Evolutionary conservation across 2,797 vertebrate species (phyloP).

Genomic region (Gastrophryne carolinensis): DNA sequence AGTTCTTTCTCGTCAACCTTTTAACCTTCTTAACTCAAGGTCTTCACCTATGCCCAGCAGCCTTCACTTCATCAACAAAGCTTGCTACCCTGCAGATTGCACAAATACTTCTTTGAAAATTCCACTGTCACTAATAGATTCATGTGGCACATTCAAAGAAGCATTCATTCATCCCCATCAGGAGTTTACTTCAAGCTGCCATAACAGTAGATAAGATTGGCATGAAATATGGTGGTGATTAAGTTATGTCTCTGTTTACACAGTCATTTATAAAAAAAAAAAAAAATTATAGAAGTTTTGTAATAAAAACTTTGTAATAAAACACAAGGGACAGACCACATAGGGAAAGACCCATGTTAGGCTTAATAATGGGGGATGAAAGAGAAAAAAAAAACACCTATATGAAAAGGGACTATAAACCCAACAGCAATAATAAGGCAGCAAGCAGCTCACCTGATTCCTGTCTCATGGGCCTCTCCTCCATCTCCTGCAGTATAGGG

Average conservation of each 20-base stretch:
- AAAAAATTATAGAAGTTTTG: no score
- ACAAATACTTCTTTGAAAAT: slow-evolving; percentile 34
- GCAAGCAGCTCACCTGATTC: no score
- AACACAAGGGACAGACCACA: no score
- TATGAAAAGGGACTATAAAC: no score
- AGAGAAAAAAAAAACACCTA: no score
- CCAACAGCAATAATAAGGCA: no score
- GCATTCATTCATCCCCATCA: neutral
- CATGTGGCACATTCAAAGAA: neutral
- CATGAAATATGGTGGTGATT: neutral
- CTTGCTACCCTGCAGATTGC: slow-evolving; percentile 11
- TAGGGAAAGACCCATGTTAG: no score
- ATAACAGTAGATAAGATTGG: neutral
- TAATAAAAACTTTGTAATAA: no score
- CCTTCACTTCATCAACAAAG: slow-evolving; percentile 30
- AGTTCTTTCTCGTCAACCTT: slow-evolving; percentile 36
- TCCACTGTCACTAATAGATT: slow-evolving; percentile 24
- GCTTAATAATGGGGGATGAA: no score
- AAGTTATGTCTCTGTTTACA: neutral
- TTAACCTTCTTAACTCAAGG: slow-evolving; percentile 39
- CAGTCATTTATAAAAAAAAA: no score
- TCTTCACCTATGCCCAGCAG: slow-evolving; percentile 41
- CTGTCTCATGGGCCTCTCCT: no score
- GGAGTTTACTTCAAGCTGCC: neutral
- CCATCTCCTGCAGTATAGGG: no score